phyloP scores from a whole-genome alignment of 2,113 vertebrate genomes.

The Natator depressus region DNA sequence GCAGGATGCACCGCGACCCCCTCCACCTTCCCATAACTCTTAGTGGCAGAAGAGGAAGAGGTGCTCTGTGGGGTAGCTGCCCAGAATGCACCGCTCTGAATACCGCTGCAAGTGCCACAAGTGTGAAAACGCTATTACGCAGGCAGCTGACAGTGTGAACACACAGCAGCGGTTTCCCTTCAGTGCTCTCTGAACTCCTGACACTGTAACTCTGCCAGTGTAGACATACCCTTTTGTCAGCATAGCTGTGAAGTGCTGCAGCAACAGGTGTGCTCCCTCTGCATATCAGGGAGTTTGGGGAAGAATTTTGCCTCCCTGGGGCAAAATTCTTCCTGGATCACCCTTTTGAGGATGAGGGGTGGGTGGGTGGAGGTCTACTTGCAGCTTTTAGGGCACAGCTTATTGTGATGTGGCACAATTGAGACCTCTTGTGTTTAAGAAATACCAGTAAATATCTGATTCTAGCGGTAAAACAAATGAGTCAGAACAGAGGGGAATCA shows the following conservation, averaged over 20 bases:
- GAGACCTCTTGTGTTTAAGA: constrained; percentile 23
- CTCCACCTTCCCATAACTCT: too few relatives aligned
- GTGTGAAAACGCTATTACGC: too few relatives aligned
- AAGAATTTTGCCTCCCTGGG: constrained; percentile 15
- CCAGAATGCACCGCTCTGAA: too few relatives aligned
- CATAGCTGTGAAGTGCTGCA: not conserved
- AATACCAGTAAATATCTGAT: not conserved
- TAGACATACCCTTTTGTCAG: not conserved
- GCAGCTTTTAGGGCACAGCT: not conserved
- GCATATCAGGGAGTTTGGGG: not conserved
- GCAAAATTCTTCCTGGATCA: not conserved
- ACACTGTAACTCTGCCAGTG: too few relatives aligned
- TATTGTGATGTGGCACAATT: not conserved
- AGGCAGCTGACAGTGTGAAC: too few relatives aligned
- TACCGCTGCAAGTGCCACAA: too few relatives aligned
- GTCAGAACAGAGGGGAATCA: not conserved
- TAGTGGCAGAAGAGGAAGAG: too few relatives aligned
- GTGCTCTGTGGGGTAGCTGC: too few relatives aligned
- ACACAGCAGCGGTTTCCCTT: too few relatives aligned
- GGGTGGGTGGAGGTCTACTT: not conserved
- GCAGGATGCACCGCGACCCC: too few relatives aligned
- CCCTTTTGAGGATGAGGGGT: not conserved
- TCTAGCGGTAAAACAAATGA: not conserved
- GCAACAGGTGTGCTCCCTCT: not conserved
- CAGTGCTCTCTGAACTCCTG: too few relatives aligned